These are phyloP conservation scores for Heliconius congener DNA, from an alignment of 1,140 invertebrate species.

Conservation along the genomic window DNA sequence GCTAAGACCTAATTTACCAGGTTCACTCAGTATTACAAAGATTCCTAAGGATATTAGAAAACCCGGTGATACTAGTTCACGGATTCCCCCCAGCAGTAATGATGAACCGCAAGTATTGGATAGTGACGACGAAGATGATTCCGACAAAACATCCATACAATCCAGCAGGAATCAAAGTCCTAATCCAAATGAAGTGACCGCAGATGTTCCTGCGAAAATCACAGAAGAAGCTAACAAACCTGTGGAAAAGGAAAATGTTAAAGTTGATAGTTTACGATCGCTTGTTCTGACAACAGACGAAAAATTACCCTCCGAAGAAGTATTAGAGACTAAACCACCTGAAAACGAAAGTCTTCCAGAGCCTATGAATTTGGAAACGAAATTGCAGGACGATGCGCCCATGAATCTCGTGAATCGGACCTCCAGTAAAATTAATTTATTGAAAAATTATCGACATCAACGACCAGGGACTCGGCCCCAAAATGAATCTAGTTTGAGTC, in stretches of 20 bases:
- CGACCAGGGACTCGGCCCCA: constrained; percentile 54
- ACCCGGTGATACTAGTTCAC: constrained; percentile 47
- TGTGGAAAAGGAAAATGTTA: constrained; percentile 22
- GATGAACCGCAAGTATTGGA: constrained; percentile 72
- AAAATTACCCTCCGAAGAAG: constrained; percentile 71
- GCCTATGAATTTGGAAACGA: constrained; percentile 33
- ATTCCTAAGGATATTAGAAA: constrained; percentile 63
- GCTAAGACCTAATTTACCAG: constrained; percentile 60
- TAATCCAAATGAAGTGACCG: neutral
- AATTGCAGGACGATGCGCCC: constrained; percentile 38
- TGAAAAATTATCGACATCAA: constrained; percentile 80
- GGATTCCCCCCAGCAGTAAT: constrained; percentile 51
- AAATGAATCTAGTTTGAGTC: constrained; percentile 73
- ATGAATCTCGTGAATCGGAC: constrained; percentile 48
- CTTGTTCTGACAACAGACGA: constrained; percentile 74
- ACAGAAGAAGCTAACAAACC: neutral
- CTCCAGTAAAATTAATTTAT: constrained; percentile 72
- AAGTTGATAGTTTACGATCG: constrained; percentile 14
- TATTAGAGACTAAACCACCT: constrained; percentile 55
- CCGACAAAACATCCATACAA: constrained; percentile 2
- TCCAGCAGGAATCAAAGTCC: neutral
- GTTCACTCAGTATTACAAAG: constrained; percentile 74
- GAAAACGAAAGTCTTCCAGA: constrained; percentile 34
- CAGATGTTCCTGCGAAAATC: neutral
- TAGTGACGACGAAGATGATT: constrained; percentile 65